These are phyloP conservation scores for Bungarus multicinctus DNA, from an alignment of 2,113 vertebrate genomes.

Conservation along the genomic window DNA sequence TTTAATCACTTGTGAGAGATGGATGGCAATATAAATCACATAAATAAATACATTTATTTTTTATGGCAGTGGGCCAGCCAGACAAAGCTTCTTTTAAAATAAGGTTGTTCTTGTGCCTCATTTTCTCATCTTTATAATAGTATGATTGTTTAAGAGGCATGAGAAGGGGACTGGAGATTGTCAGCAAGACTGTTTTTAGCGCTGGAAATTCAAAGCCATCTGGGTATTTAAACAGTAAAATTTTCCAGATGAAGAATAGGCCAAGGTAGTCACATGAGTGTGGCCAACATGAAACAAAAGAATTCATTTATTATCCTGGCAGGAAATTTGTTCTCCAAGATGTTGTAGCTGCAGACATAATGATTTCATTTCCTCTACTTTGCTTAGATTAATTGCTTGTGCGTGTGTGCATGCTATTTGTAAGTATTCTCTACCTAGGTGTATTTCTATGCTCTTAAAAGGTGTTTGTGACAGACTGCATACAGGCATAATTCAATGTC, in stretches of 20 bases:
- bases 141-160: conserved; percentile 39
- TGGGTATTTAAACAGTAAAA: conserved; percentile 64
- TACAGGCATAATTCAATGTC: background rate
- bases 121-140: conserved; percentile 45
- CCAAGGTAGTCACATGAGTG: conserved; percentile 60
- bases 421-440: conserved; percentile 34
- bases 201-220: conserved; percentile 66
- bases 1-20: background rate
- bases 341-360: conserved; percentile 76
- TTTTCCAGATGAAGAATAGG: conserved; percentile 72
- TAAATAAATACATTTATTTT: background rate
- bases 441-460: background rate
- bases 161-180: conserved; percentile 5
- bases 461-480: background rate
- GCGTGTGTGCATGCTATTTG: conserved; percentile 53
- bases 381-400: conserved; percentile 70
- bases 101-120: conserved; percentile 22
- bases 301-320: conserved; percentile 80
- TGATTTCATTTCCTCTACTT: conserved; percentile 79
- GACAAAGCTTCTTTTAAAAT: conserved; percentile 28
- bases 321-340: conserved; percentile 79
- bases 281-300: conserved; percentile 73
- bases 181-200: conserved; percentile 35
- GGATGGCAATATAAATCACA: background rate
- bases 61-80: background rate